These are phyloP conservation scores for Allolobophora icterica DNA, from an alignment of 2,888 invertebrate species.

Conservation along the genomic window DNA sequence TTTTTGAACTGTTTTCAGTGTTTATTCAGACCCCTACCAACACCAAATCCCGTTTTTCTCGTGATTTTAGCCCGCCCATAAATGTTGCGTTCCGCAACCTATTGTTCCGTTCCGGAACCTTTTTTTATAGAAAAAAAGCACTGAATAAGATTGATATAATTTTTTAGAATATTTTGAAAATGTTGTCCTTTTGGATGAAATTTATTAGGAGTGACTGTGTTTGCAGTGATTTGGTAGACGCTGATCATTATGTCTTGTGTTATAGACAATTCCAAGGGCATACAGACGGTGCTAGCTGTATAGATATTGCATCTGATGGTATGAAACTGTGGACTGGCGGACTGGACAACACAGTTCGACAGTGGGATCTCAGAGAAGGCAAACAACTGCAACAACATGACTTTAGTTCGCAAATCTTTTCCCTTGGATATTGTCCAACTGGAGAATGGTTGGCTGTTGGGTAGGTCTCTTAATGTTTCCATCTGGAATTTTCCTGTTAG, in stretches of 20 bases:
- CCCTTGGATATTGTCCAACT: conserved; percentile 90
- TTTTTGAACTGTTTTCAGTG: too few species aligned
- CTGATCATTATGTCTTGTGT: background rate
- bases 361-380: conserved; percentile 91
- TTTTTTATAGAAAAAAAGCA: too few species aligned
- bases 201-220: background rate
- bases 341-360: conserved; percentile 89
- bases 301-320: conserved; percentile 88
- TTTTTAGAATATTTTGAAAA: too few species aligned
- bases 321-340: conserved; percentile 93
- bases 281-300: conserved; percentile 93
- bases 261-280: conserved; percentile 75
- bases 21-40: too few species aligned
- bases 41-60: too few species aligned
- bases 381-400: conserved; percentile 90
- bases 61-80: too few species aligned
- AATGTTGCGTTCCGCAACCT: too few species aligned
- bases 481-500: background rate
- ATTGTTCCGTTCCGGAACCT: too few species aligned
- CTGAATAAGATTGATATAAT: too few species aligned
- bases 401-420: conserved; percentile 89
- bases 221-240: background rate
- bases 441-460: conserved; percentile 95
- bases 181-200: too few species aligned
- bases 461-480: conserved; percentile 55